Conservation (phyloP, 2,113 vertebrate species). For the Pavo muticus region DNA sequence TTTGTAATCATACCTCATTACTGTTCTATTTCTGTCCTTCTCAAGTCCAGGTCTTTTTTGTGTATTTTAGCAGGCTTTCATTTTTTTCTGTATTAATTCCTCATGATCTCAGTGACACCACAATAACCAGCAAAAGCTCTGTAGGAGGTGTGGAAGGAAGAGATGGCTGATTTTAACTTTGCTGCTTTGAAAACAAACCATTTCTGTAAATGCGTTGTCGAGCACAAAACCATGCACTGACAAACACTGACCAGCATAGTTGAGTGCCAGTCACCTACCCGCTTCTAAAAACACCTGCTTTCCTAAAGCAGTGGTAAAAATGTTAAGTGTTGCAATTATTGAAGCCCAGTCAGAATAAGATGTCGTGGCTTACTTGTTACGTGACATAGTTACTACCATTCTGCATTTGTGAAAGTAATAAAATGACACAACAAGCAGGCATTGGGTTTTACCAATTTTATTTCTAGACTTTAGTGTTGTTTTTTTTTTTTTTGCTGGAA, state of each 20-base stretch:
- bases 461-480: slow-evolving; percentile 82
- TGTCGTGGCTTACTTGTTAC: background rate
- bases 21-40: background rate
- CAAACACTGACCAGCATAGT: background rate
- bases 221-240: background rate
- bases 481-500: slow-evolving; percentile 78
- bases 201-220: background rate
- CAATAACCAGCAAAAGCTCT: background rate
- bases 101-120: background rate
- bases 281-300: background rate
- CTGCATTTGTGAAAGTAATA: background rate
- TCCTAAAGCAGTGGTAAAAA: background rate
- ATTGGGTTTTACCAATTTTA: slow-evolving; percentile 82
- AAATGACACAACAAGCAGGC: background rate
- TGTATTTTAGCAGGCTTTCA: accelerated
- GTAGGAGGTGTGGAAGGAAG: background rate
- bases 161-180: background rate
- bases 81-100: background rate
- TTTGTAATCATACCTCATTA: background rate
- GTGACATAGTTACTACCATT: background rate
- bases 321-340: background rate
- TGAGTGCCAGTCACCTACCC: background rate
- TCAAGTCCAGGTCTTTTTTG: background rate
- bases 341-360: background rate
- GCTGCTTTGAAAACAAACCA: background rate